phyloP scores from a whole-genome alignment of 2,888 invertebrate genomes.

The Pterostichus madidus region DNA sequence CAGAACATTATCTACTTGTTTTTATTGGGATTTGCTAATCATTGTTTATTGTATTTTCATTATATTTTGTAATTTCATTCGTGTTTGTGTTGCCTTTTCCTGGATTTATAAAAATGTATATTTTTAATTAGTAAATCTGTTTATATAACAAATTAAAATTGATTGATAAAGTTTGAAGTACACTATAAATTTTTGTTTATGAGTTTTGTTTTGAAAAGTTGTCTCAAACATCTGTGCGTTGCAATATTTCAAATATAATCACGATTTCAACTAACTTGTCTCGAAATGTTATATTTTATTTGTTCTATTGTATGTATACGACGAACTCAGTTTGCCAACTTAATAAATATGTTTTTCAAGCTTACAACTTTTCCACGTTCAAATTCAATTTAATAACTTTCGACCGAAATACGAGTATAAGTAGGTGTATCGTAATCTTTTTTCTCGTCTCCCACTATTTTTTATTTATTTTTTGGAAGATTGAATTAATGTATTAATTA shows the following conservation, averaged over 20 bases:
- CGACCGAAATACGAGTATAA: not conserved
- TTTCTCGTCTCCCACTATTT: too few relatives aligned
- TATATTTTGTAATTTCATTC: too few relatives aligned
- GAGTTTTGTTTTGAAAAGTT: not conserved
- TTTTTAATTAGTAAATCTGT: not conserved
- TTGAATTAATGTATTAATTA: too few relatives aligned
- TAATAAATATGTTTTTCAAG: not conserved
- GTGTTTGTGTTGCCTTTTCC: not conserved
- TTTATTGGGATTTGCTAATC: not conserved
- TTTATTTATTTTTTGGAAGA: too few relatives aligned
- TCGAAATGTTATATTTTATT: conserved; percentile 23
- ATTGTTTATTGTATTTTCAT: not conserved
- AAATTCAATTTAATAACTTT: not conserved
- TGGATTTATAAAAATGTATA: not conserved
- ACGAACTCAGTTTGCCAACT: not conserved
- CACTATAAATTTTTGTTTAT: conserved; percentile 16
- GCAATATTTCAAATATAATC: conserved; percentile 20
- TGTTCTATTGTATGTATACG: not conserved
- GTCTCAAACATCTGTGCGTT: not conserved
- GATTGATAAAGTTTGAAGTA: not conserved
- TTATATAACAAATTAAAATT: not conserved
- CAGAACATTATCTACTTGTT: not conserved
- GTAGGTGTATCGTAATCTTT: not conserved
- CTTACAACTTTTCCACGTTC: not conserved
- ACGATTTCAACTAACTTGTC: conserved; percentile 14